Percentiles rank a stretch among this genome's conserved stretches.
Conservation (phyloP, 2,888 invertebrate species). For the Ctenicera cuprea region DNA sequence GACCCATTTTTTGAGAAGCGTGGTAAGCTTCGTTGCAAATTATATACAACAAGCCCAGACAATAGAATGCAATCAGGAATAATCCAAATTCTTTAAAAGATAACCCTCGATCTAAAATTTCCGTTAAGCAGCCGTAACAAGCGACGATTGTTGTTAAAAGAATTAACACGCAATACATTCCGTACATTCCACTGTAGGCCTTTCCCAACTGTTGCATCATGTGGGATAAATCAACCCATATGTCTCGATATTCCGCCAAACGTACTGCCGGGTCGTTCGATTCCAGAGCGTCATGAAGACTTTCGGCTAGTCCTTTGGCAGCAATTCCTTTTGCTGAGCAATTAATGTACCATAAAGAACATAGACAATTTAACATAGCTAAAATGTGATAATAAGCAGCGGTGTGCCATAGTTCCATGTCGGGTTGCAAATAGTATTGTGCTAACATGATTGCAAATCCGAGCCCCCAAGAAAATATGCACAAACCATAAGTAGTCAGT, state of each 20-base stretch:
- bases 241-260: constrained; percentile 80
- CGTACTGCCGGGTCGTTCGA: constrained; percentile 79
- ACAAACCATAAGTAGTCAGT: constrained; percentile 79
- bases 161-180: constrained; percentile 83
- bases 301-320: constrained; percentile 79
- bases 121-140: constrained; percentile 81
- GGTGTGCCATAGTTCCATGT: constrained; percentile 83
- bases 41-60: constrained; percentile 81
- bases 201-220: constrained; percentile 87
- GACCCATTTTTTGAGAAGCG: constrained; percentile 78
- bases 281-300: constrained; percentile 79
- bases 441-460: constrained; percentile 81
- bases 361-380: constrained; percentile 84
- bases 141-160: constrained; percentile 85
- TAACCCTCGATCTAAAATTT: constrained; percentile 82
- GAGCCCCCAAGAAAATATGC: constrained; percentile 80
- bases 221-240: constrained; percentile 84
- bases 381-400: constrained; percentile 84
- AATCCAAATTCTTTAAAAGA: constrained; percentile 84
- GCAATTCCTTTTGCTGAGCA: constrained; percentile 70
- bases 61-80: constrained; percentile 82
- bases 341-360: constrained; percentile 79
- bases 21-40: constrained; percentile 86
- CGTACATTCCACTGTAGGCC: constrained; percentile 86
- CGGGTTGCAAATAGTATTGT: constrained; percentile 82